These are phyloP conservation scores for Globia sparganii DNA, from an alignment of 2,888 invertebrate genomes.

Conservation along the genomic window DNA sequence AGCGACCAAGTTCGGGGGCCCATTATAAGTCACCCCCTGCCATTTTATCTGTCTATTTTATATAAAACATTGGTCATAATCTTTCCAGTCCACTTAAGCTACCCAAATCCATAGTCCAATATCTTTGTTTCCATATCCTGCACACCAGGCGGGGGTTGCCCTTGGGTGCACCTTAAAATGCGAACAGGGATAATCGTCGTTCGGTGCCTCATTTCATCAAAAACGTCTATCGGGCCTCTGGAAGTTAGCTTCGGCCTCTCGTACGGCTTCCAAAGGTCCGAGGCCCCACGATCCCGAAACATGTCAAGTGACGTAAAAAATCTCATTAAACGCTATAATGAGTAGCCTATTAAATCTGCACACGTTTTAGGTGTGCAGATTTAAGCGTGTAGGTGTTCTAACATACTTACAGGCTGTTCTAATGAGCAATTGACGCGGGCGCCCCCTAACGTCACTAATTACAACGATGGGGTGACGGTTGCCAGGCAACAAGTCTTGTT, in stretches of 20 bases:
- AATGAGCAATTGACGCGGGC: slow-evolving; percentile 61
- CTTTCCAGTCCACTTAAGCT: not conserved
- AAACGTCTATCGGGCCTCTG: not conserved
- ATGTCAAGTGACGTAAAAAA: not conserved
- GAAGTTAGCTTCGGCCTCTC: not conserved
- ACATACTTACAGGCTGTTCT: slow-evolving; percentile 37
- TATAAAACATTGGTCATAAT: not conserved
- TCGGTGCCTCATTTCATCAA: not conserved
- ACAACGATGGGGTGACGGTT: slow-evolving; percentile 36
- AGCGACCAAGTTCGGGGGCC: not conserved
- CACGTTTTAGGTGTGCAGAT: slow-evolving; percentile 37
- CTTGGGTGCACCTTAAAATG: not conserved
- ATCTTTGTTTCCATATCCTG: not conserved
- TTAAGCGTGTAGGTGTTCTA: no score
- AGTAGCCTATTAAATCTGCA: slow-evolving; percentile 42
- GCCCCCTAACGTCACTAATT: slow-evolving; percentile 54
- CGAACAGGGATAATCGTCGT: not conserved
- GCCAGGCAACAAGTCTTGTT: slow-evolving; percentile 51
- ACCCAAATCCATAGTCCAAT: not conserved
- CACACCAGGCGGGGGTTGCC: not conserved
- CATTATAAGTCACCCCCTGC: not conserved
- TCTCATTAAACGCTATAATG: not conserved
- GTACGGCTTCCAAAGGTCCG: not conserved
- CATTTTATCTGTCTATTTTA: not conserved
- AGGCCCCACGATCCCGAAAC: not conserved